phyloP scores from a whole-genome alignment of 2,113 vertebrate species.

The Peucedramus taeniatus region DNA sequence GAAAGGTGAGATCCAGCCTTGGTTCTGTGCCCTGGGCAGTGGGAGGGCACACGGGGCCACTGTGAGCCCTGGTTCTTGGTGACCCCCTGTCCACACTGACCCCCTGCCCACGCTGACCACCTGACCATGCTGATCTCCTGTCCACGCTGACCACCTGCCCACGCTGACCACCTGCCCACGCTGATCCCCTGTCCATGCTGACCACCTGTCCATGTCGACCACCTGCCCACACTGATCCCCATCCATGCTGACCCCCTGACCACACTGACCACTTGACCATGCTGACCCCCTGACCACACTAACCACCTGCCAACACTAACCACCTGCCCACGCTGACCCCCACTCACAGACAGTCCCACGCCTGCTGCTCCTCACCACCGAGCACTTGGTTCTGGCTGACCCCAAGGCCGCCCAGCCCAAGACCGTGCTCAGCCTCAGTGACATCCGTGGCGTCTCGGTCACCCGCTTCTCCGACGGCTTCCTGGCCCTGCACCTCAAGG shows the following conservation, averaged over 20 bases:
- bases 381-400: slow-evolving; percentile 70
- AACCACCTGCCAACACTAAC: background rate
- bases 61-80: rapidly evolving
- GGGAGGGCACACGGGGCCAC: rapidly evolving
- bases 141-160: too few species aligned
- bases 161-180: rapidly evolving
- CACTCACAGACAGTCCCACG: slow-evolving; percentile 41
- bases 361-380: slow-evolving; percentile 73
- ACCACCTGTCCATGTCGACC: background rate
- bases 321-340: background rate
- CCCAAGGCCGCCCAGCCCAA: slow-evolving; percentile 70
- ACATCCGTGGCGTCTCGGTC: slow-evolving; percentile 62
- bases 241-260: background rate
- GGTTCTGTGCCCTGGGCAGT: rapidly evolving
- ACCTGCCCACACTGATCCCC: background rate
- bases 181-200: background rate
- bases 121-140: rapidly evolving
- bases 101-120: too few species aligned
- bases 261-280: too few species aligned
- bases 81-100: background rate
- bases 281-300: background rate
- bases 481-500: slow-evolving; percentile 71
- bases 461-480: slow-evolving; percentile 72
- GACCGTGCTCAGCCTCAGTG: slow-evolving; percentile 54
- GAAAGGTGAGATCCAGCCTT: slow-evolving; percentile 65